phyloP scores from a whole-genome alignment of 2,113 vertebrate species.

The Scomber japonicus region DNA sequence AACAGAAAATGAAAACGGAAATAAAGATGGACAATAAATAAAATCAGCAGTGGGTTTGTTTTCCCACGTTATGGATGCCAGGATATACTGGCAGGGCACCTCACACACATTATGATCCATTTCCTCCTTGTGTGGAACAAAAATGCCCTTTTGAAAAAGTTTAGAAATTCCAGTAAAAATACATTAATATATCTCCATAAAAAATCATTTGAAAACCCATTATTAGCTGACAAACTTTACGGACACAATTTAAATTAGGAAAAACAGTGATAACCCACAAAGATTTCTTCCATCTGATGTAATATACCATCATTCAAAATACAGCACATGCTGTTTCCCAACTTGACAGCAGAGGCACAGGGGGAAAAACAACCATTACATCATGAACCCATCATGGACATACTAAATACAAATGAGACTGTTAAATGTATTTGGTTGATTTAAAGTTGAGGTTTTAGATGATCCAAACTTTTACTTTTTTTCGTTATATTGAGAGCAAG shows the following conservation, averaged over 20 bases:
- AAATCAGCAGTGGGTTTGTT: background rate
- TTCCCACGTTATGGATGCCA: constrained; percentile 16
- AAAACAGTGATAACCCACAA: too few relatives aligned
- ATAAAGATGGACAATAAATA: background rate
- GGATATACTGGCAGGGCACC: constrained; percentile 15
- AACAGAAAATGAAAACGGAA: background rate
- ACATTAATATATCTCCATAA: background rate
- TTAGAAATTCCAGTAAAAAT: background rate
- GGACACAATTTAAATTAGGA: background rate
- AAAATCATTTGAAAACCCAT: background rate
- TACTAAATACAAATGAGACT: too few relatives aligned
- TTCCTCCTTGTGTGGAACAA: constrained; percentile 39
- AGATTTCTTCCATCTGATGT: too few relatives aligned
- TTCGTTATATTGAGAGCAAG: too few relatives aligned
- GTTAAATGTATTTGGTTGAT: too few relatives aligned
- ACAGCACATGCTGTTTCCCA: too few relatives aligned
- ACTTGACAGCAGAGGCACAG: too few relatives aligned
- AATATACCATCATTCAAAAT: too few relatives aligned
- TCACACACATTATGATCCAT: constrained; percentile 36
- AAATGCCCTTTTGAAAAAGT: background rate
- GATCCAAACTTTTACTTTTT: too few relatives aligned
- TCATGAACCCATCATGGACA: too few relatives aligned
- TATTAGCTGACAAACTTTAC: background rate
- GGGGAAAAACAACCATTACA: too few relatives aligned
- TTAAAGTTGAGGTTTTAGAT: too few relatives aligned